Conservation (phyloP, 1,140 invertebrate genomes). For the Acromyrmex heyeri region DNA sequence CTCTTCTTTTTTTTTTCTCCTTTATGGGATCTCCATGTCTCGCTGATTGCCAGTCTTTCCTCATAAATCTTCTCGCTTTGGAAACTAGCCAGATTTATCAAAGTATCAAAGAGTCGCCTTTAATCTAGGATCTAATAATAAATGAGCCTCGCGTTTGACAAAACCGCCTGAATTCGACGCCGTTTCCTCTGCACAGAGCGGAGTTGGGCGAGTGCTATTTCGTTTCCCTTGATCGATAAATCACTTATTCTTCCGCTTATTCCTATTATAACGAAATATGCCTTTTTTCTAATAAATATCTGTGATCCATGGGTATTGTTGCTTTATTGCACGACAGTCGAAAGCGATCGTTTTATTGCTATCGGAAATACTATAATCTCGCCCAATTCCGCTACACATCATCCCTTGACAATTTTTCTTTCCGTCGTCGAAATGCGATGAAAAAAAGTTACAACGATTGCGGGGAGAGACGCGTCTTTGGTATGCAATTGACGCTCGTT, state of each 20-base stretch:
- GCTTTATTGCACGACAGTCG: conserved; percentile 30
- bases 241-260: background rate
- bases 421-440: background rate
- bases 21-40: background rate
- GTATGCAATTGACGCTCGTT: conserved; percentile 46
- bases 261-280: background rate
- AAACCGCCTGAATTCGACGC: conserved; percentile 7
- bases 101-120: conserved; percentile 42
- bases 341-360: conserved; percentile 40
- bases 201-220: background rate
- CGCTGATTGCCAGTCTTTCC: conserved; percentile 4
- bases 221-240: background rate
- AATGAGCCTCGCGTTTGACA: conserved; percentile 37
- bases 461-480: conserved; percentile 12
- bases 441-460: background rate
- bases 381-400: conserved; percentile 20
- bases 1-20: background rate
- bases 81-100: conserved; percentile 40
- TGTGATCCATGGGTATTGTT: background rate
- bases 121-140: conserved; percentile 38
- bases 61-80: conserved; percentile 47
- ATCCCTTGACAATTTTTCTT: background rate
- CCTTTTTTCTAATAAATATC: background rate
- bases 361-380: conserved; percentile 5
- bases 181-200: background rate